Evolutionary conservation across 2,113 vertebrate genomes (phyloP), one percentile per base, ranked within the genome.

Genomic region (Mesocricetus auratus): DNA sequence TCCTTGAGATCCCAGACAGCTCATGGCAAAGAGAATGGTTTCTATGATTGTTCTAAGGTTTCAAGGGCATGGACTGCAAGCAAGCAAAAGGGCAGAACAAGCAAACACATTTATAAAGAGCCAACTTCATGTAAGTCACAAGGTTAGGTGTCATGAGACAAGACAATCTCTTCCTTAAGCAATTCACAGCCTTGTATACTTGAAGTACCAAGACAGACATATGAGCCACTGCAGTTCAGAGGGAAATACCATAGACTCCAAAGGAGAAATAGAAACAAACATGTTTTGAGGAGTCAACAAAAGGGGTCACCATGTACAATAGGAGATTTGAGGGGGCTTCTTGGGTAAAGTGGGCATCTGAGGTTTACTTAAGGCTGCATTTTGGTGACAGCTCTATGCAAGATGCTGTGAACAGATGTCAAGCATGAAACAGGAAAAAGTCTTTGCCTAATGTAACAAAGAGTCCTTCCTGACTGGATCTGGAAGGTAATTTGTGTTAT

Each of bases 361-460:
- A 81, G 19, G 62, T 36, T 88, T 64, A 90, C 50, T 91, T 93
- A 68, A 82, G 60, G 71, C 56, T 81, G 77, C 13, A 53, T 93
- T 92, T 96, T 91, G 42, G 85, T 68, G 89, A 64, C 91, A 31
- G 74, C 26, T 64, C 77, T 77, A 2, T 66, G 36, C 22, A 89
- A 24, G 42, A 19, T 58, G 5, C 45, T 87, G 16, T 19, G 24
- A 74, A 91, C 29, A 86, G 91, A 83, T 21, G 47, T 29, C 47
- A 87, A 95, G 19, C 3, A 91, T 71, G 22, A 82, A 89, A 73
- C 5, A 88, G 78, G 58, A 94, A 21, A 86, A 87, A 56, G 66
- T 88, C 33, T 50, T 66, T 45, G 47, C 39, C 42, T 58, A 97
- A 26, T 62, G 85, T 31, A 17, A 5, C 39, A 12, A 75, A 66